A percentile compares a stretch with the other conserved stretches of the same genome.
Conservation (phyloP, 2,888 invertebrate genomes). For the Leptura quadrifasciata region DNA sequence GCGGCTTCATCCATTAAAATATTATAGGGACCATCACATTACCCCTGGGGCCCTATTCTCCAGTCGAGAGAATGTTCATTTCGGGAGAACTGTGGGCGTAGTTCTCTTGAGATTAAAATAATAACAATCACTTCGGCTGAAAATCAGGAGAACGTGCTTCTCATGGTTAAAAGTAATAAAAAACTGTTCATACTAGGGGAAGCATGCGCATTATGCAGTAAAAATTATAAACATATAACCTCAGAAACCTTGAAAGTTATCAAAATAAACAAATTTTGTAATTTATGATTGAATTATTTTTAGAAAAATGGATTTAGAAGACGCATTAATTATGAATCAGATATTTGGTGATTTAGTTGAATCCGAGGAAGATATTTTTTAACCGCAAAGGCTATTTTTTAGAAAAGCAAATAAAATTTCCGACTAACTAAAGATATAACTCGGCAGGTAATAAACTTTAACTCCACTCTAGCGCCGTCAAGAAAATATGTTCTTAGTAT, state of each 20-base stretch:
- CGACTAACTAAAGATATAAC: constrained; percentile 4
- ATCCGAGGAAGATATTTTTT: background rate
- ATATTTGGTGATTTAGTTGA: constrained; percentile 5
- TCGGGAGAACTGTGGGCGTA: too few relatives aligned
- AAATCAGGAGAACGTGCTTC: background rate
- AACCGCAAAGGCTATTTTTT: background rate
- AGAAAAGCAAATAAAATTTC: background rate
- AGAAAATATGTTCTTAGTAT: constrained; percentile 9
- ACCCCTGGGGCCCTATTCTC: too few relatives aligned
- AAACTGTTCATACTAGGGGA: background rate
- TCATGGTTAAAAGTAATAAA: constrained; percentile 7
- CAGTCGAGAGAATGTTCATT: too few relatives aligned
- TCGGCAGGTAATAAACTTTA: constrained; percentile 5
- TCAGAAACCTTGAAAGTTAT: background rate
- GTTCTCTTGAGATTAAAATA: constrained; percentile 12
- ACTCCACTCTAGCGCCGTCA: constrained; percentile 7
- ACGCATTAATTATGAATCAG: constrained; percentile 7
- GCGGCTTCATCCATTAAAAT: too few relatives aligned
- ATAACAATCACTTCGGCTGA: background rate
- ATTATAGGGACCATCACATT: too few relatives aligned
- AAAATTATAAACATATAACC: background rate
- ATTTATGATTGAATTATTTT: too few relatives aligned
- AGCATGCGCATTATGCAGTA: constrained; percentile 5
- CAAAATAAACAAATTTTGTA: too few relatives aligned
- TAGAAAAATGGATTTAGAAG: constrained; percentile 7